Evolutionary conservation across 2,113 vertebrate species (phyloP).

Genomic region (Vulpes lagopus): DNA sequence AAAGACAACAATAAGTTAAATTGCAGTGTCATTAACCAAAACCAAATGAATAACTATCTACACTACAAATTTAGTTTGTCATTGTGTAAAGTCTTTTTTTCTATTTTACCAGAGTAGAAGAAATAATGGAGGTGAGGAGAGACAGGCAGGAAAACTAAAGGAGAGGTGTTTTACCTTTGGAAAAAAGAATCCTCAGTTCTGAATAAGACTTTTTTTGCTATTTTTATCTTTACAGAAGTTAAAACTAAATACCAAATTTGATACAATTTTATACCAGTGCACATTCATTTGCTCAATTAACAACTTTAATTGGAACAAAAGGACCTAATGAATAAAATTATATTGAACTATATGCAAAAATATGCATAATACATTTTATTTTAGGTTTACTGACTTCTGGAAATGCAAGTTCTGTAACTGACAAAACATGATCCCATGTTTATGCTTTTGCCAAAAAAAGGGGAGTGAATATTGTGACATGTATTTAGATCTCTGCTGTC

Average conservation of each 20-base stretch:
- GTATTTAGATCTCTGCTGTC: background rate
- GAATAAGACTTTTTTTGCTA: background rate
- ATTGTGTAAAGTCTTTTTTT: background rate
- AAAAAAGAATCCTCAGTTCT: background rate
- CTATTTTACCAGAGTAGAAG: background rate
- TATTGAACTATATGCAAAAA: background rate
- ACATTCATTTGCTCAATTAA: background rate
- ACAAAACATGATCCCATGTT: background rate
- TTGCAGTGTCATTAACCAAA: background rate
- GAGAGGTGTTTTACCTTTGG: background rate
- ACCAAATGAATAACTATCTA: conserved; percentile 6
- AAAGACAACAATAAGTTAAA: conserved; percentile 4
- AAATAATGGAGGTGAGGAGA: background rate
- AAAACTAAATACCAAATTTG: background rate
- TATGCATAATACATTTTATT: conserved; percentile 6
- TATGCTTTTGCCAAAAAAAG: conserved; percentile 34
- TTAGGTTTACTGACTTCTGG: background rate
- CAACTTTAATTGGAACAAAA: conserved; percentile 24
- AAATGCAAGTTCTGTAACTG: background rate
- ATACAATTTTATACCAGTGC: background rate
- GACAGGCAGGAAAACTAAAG: background rate
- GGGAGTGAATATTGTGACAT: background rate
- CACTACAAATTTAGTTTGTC: conserved; percentile 24
- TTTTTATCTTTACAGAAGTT: conserved; percentile 43
- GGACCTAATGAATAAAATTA: background rate